A percentile compares a stretch with the other conserved stretches of the same genome.
Evolutionary conservation across 2,888 invertebrate species (phyloP).

Genomic region (Conistra vaccinii): DNA sequence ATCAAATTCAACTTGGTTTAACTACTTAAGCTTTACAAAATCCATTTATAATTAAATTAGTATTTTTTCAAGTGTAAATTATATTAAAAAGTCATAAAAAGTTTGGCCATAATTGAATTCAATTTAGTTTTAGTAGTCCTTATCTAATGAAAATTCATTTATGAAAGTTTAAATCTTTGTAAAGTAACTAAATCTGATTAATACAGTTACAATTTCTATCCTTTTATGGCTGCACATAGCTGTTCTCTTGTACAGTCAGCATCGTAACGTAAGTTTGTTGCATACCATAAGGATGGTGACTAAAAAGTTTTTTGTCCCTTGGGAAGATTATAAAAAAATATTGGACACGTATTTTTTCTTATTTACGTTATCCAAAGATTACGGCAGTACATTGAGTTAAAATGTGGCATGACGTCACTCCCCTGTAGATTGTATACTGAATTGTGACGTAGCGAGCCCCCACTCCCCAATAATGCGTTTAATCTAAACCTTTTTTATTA

Average conservation of each 20-base stretch:
- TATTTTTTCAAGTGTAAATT: constrained; percentile 2
- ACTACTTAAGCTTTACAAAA: background rate
- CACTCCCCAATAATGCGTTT: too few species aligned
- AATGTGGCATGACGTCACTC: too few species aligned
- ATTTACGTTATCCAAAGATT: too few species aligned
- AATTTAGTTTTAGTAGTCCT: constrained; percentile 4
- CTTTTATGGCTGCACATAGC: too few species aligned
- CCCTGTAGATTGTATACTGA: too few species aligned
- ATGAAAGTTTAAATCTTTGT: constrained; percentile 10
- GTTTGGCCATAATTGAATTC: constrained; percentile 1
- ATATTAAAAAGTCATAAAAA: background rate
- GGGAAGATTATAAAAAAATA: too few species aligned
- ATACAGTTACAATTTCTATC: background rate
- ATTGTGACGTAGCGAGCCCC: too few species aligned
- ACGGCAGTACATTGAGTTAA: too few species aligned
- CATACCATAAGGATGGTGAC: too few species aligned
- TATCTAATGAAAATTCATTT: constrained; percentile 17
- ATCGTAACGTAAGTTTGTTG: background rate
- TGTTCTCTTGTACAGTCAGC: background rate
- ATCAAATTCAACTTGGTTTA: background rate
- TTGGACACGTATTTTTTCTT: too few species aligned
- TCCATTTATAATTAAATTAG: background rate
- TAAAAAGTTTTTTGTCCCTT: too few species aligned
- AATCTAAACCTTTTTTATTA: too few species aligned
- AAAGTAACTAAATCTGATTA: background rate